These are phyloP conservation scores for Pristionchus japonicus DNA, from an alignment of 2,888 invertebrate species.

Conservation along the genomic window DNA sequence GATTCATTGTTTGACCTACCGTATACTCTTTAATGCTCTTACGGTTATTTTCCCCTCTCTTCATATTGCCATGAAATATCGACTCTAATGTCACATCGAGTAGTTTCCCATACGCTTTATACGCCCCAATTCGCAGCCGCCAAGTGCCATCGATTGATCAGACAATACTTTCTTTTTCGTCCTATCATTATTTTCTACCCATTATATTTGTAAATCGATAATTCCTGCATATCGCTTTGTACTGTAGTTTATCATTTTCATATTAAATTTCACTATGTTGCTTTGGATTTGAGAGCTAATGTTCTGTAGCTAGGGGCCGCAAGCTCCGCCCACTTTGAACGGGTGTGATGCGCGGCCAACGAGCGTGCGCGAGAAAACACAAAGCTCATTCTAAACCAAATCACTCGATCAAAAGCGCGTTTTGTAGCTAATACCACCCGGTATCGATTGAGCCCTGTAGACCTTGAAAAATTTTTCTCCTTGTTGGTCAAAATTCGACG, in stretches of 20 bases:
- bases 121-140: neutral
- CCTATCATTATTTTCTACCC: neutral
- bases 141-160: neutral
- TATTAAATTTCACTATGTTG: neutral
- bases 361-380: too few species aligned
- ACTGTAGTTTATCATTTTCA: conserved; percentile 22
- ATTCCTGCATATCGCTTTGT: neutral
- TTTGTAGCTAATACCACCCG: too few species aligned
- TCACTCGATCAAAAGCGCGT: too few species aligned
- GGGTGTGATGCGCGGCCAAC: too few species aligned
- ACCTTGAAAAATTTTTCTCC: too few species aligned
- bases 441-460: too few species aligned
- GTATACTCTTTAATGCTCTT: neutral
- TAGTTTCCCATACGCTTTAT: conserved; percentile 2
- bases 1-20: neutral
- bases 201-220: neutral
- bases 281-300: neutral
- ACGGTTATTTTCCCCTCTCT: neutral
- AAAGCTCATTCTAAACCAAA: too few species aligned
- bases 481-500: too few species aligned
- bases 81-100: neutral
- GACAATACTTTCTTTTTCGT: neutral
- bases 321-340: too few species aligned
- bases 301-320: too few species aligned
- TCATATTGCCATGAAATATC: neutral